Conservation (phyloP, 2,797 vertebrate genomes). For the Hippoglossus hippoglossus region DNA sequence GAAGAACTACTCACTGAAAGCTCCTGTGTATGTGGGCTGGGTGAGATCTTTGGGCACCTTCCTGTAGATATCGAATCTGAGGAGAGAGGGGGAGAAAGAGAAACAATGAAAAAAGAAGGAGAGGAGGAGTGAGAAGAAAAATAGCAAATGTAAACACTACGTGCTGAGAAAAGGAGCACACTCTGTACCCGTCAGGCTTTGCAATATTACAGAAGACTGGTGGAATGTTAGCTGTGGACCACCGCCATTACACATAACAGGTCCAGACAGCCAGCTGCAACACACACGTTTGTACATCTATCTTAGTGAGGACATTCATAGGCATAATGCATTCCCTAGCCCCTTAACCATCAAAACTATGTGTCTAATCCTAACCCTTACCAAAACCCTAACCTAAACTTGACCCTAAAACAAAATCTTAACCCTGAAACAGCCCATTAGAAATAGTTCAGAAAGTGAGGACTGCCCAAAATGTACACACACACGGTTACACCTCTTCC, state of each 20-base stretch:
- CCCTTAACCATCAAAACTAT: too few species aligned
- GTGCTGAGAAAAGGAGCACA: constrained; percentile 78
- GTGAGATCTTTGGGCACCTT: constrained; percentile 99
- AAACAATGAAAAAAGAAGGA: constrained; percentile 16
- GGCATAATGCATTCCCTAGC: too few species aligned
- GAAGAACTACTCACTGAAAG: constrained; percentile 92
- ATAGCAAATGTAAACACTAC: constrained; percentile 69
- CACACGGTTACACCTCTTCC: constrained; percentile 61
- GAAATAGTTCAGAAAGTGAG: too few species aligned
- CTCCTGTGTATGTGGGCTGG: constrained; percentile 98
- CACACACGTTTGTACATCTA: not conserved
- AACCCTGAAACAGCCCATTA: too few species aligned
- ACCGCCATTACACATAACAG: constrained; percentile 62
- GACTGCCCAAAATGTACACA: not conserved
- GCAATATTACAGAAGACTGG: constrained; percentile 75
- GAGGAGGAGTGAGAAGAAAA: constrained; percentile 40
- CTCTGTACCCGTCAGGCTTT: constrained; percentile 78
- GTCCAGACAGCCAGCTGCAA: constrained; percentile 30
- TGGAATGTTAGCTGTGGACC: constrained; percentile 84
- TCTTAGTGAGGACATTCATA: too few species aligned
- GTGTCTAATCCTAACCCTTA: too few species aligned
- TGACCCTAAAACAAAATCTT: too few species aligned
- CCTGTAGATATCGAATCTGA: constrained; percentile 99
- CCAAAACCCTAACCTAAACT: too few species aligned
- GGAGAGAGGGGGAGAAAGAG: constrained; percentile 49